These are phyloP conservation scores for Decapterus maruadsi DNA, from an alignment of 2,797 vertebrate species.

Conservation along the genomic window DNA sequence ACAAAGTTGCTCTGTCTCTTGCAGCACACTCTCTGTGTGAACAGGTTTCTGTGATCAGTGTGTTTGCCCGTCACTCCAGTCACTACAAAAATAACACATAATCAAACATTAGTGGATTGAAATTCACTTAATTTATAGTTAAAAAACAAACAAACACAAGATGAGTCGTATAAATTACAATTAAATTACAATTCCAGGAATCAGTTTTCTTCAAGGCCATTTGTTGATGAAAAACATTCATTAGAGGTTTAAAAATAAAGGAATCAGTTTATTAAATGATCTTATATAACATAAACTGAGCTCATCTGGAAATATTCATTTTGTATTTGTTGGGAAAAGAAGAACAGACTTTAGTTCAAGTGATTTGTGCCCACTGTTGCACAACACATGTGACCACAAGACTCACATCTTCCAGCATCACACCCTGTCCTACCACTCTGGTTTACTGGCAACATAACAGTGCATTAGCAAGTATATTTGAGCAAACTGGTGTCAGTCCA, in stretches of 20 bases:
- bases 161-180: not conserved
- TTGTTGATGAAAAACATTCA: slow-evolving; percentile 1
- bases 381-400: not conserved
- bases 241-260: not conserved
- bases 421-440: not conserved
- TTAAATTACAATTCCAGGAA: not conserved
- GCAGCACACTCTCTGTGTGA: slow-evolving; percentile 86
- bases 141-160: not conserved
- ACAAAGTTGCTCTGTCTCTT: slow-evolving; percentile 85
- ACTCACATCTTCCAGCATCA: not conserved
- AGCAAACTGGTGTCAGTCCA: slow-evolving; percentile 16
- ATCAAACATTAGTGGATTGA: not conserved
- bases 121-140: not conserved
- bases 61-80: slow-evolving; percentile 66
- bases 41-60: slow-evolving; percentile 78
- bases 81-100: slow-evolving; percentile 72
- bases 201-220: not conserved
- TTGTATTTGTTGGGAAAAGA: not conserved
- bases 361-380: not conserved
- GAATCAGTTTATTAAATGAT: not conserved
- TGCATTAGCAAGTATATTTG: not conserved
- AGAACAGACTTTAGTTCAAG: not conserved
- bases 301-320: not conserved
- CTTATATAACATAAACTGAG: not conserved
- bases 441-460: slow-evolving; percentile 22